Percentiles rank a stretch among this genome's conserved stretches.
phyloP scores from a whole-genome alignment of 2,797 vertebrate species.

The Rhinatrema bivittatum region DNA sequence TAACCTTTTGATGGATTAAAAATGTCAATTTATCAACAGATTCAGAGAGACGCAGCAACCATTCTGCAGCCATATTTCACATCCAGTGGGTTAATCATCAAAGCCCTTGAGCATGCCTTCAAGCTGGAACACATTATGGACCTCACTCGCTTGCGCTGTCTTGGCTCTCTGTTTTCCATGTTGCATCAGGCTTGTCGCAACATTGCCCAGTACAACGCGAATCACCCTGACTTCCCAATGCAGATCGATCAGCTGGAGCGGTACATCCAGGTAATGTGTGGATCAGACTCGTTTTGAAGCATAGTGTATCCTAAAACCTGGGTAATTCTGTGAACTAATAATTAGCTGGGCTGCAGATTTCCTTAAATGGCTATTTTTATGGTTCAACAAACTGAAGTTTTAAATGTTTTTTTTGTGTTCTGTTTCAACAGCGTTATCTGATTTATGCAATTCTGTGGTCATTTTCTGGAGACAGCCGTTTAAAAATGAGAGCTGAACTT shows the following conservation, averaged over 20 bases:
- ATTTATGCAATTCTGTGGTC: slow-evolving; percentile 97
- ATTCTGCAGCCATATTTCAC: slow-evolving; percentile 95
- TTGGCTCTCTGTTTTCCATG: slow-evolving; percentile 95
- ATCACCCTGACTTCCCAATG: slow-evolving; percentile 97
- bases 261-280: slow-evolving; percentile 93
- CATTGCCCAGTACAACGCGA: slow-evolving; percentile 92
- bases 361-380: fast-evolving
- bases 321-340: fast-evolving
- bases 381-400: neutral
- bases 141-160: slow-evolving; percentile 89
- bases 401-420: neutral
- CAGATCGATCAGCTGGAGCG: slow-evolving; percentile 89
- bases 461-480: slow-evolving; percentile 90
- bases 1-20: too few species aligned
- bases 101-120: slow-evolving; percentile 91
- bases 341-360: too few species aligned
- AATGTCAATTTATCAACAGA: slow-evolving; percentile 50
- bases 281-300: too few species aligned
- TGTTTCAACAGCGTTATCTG: slow-evolving; percentile 70
- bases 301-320: too few species aligned
- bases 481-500: slow-evolving; percentile 94
- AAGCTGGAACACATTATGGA: slow-evolving; percentile 99
- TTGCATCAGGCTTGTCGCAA: slow-evolving; percentile 95
- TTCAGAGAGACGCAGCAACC: slow-evolving; percentile 83
- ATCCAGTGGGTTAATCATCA: slow-evolving; percentile 89